phyloP scores from a whole-genome alignment of 2,797 vertebrate genomes.

The Cetoscarus ocellatus region DNA sequence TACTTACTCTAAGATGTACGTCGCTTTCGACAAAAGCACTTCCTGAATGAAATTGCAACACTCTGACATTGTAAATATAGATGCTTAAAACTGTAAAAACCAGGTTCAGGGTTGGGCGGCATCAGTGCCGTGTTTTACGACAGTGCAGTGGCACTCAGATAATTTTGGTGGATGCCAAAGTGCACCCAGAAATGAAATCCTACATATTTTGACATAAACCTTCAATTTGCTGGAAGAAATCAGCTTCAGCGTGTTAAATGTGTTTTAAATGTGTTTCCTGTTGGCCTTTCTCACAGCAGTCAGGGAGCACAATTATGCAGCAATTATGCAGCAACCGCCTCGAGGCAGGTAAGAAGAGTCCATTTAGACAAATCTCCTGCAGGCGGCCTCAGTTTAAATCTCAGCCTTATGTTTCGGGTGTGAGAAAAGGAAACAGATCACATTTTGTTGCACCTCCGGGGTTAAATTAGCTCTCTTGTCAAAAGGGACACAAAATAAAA shows the following conservation, averaged over 20 bases:
- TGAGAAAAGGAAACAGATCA: not conserved
- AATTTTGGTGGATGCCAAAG: too few relatives aligned
- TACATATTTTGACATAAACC: not conserved
- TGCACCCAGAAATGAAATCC: not conserved
- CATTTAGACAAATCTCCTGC: not conserved
- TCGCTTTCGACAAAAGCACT: too few relatives aligned
- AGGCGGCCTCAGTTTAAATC: not conserved
- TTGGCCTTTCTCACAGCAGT: constrained; percentile 2
- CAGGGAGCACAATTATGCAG: constrained; percentile 1
- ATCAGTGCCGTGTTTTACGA: too few relatives aligned
- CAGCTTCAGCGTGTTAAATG: not conserved
- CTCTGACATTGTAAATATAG: too few relatives aligned
- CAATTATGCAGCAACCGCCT: constrained; percentile 5
- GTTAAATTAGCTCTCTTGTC: not conserved
- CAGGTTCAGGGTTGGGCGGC: too few relatives aligned
- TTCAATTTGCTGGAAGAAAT: not conserved
- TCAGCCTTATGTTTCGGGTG: constrained; percentile 1
- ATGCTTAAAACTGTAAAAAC: too few relatives aligned
- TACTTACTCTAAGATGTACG: too few relatives aligned
- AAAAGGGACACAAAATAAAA: constrained; percentile 1
- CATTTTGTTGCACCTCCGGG: not conserved
- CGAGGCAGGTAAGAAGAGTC: not conserved
- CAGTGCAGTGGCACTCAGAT: too few relatives aligned
- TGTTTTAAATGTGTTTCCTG: not conserved
- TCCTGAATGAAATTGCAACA: too few relatives aligned